Evolutionary conservation across 2,888 invertebrate species (phyloP).

Genomic region (Carcina quercana): DNA sequence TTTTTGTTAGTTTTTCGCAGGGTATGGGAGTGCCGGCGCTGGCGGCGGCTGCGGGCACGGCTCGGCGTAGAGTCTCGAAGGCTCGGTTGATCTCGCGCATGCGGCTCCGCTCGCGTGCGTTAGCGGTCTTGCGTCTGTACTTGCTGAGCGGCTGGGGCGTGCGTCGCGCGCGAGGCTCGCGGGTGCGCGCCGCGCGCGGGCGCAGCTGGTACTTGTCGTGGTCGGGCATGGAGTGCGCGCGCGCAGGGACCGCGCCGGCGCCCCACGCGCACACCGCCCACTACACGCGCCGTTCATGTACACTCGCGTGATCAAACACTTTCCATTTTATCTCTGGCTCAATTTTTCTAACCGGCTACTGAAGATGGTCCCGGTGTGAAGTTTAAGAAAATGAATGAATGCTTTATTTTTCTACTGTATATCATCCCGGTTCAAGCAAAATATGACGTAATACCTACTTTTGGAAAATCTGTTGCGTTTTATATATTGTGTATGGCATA

Average conservation of each 20-base stretch:
- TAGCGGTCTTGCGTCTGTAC: conserved; percentile 92
- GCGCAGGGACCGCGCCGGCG: conserved; percentile 42
- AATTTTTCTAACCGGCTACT: too few relatives aligned
- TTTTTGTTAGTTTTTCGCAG: conserved; percentile 90
- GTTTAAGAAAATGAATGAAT: too few relatives aligned
- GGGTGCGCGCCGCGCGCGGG: conserved; percentile 64
- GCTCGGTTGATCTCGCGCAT: conserved; percentile 94
- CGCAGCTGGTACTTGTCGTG: conserved; percentile 73
- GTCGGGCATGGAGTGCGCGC: conserved; percentile 64
- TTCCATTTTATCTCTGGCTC: too few relatives aligned
- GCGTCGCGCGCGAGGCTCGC: conserved; percentile 73
- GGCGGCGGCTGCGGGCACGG: conserved; percentile 79
- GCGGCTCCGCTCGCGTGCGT: conserved; percentile 88
- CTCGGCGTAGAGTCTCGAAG: conserved; percentile 86
- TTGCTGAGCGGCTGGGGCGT: conserved; percentile 87
- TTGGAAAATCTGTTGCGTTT: too few relatives aligned
- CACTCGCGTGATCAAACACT: conserved; percentile 28
- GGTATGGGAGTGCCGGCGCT: conserved; percentile 68
- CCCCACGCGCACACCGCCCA: conserved; percentile 59
- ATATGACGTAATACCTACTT: too few relatives aligned
- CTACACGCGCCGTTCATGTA: conserved; percentile 65
- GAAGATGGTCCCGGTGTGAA: too few relatives aligned
- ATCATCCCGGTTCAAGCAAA: too few relatives aligned
- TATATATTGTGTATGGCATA: too few relatives aligned
- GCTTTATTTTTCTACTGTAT: too few relatives aligned